A percentile compares a stretch with the other conserved stretches of the same genome.
Evolutionary conservation across 2,888 invertebrate species (phyloP).

Genomic region (Yponomeuta plumbellus): DNA sequence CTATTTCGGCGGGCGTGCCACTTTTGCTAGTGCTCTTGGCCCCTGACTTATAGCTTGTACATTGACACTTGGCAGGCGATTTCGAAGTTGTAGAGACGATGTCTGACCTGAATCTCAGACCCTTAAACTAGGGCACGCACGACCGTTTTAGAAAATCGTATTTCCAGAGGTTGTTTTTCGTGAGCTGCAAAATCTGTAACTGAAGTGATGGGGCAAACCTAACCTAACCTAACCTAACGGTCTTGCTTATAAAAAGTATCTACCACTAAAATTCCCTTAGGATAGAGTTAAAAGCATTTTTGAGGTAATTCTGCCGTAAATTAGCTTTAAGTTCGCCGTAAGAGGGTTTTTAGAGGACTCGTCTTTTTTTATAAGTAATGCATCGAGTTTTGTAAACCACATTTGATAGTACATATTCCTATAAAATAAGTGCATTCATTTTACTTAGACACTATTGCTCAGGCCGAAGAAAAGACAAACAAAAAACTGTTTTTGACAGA

Average conservation of each 20-base stretch:
- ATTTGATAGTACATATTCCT: background rate
- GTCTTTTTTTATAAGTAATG: background rate
- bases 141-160: background rate
- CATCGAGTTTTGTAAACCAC: background rate
- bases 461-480: background rate
- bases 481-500: background rate
- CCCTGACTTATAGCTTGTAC: slow-evolving; percentile 10
- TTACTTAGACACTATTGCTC: no score
- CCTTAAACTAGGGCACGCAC: background rate
- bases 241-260: no score
- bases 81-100: background rate
- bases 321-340: no score
- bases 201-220: background rate
- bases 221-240: no score
- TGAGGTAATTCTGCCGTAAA: no score
- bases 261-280: no score
- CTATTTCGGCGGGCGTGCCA: slow-evolving; percentile 14
- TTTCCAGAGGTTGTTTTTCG: background rate
- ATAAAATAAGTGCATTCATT: no score
- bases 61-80: slow-evolving; percentile 14
- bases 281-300: no score
- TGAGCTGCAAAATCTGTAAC: background rate
- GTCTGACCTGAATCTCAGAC: slow-evolving; percentile 9
- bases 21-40: slow-evolving; percentile 15
- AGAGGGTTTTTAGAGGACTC: no score